A percentile compares a stretch with the other conserved stretches of the same genome.
phyloP scores from a whole-genome alignment of 2,113 vertebrate species.

The Turnix velox region DNA sequence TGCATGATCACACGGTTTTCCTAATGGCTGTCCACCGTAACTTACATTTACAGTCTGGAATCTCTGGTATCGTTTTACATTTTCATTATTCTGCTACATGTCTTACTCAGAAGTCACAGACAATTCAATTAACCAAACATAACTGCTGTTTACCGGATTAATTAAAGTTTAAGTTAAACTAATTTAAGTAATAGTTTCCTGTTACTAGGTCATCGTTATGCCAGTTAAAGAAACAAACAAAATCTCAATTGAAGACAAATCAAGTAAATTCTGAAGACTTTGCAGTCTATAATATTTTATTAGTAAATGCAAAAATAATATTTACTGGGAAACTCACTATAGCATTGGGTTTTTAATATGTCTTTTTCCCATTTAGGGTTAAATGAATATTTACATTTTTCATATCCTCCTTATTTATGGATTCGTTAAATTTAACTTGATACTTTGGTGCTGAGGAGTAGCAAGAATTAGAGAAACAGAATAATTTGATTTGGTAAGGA shows the following conservation, averaged over 20 bases:
- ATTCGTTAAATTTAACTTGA: not conserved
- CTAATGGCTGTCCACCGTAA: not conserved
- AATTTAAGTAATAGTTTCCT: not conserved
- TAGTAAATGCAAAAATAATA: not conserved
- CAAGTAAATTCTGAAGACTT: not conserved
- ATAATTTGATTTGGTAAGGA: not conserved
- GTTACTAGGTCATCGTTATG: not conserved
- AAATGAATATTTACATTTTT: not conserved
- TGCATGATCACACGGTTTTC: not conserved
- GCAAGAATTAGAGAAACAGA: not conserved
- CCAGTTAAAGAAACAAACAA: not conserved
- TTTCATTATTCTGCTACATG: not conserved
- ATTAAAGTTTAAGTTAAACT: not conserved
- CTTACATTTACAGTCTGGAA: not conserved
- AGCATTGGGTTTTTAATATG: not conserved
- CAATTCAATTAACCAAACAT: not conserved
- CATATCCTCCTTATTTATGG: not conserved
- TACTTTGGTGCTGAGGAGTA: not conserved
- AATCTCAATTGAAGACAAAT: not conserved
- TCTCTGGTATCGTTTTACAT: not conserved
- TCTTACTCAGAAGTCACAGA: not conserved
- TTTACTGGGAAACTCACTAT: not conserved
- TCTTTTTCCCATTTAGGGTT: not conserved
- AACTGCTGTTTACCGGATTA: not conserved
- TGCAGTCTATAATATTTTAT: not conserved